phyloP scores from a whole-genome alignment of 2,113 vertebrate species.

The Gambusia holbrooki region DNA sequence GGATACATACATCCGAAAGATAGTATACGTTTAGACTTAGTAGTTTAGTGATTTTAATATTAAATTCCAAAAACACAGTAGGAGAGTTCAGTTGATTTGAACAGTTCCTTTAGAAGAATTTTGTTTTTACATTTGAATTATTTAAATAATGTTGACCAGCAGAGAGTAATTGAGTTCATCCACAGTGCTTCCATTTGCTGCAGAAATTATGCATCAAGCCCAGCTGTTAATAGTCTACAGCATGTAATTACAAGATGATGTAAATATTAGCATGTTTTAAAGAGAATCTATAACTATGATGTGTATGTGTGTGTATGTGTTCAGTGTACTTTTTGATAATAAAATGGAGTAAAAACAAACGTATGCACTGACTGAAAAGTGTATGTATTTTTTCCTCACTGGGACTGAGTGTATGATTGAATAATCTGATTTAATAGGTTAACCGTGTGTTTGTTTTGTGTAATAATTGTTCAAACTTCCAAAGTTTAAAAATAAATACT shows the following conservation, averaged over 20 bases:
- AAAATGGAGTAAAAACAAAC: conserved; percentile 64
- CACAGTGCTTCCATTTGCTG: conserved; percentile 59
- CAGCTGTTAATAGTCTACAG: conserved; percentile 79
- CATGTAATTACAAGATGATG: conserved; percentile 84
- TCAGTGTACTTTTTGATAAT: conserved; percentile 83
- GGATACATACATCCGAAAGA: neutral
- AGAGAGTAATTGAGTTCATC: conserved; percentile 47
- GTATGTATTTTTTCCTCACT: conserved; percentile 72
- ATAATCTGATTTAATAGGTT: conserved; percentile 32
- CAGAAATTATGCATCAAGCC: conserved; percentile 72
- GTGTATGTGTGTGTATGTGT: conserved; percentile 81
- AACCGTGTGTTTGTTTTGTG: conserved; percentile 51
- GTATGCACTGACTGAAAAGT: conserved; percentile 77
- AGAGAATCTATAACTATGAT: conserved; percentile 77
- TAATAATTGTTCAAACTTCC: conserved; percentile 36
- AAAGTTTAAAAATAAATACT: conserved; percentile 26
- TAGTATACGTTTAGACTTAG: neutral
- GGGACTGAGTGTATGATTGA: conserved; percentile 65
- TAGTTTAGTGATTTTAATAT: neutral
- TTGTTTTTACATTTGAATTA: conserved; percentile 15
- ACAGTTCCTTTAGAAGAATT: neutral
- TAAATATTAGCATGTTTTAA: conserved; percentile 91
- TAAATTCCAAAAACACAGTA: neutral
- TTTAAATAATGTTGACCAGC: conserved; percentile 18
- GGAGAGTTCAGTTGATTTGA: neutral